Evolutionary conservation across 1,140 invertebrate genomes (phyloP).

Genomic region (Bombus superbus): DNA sequence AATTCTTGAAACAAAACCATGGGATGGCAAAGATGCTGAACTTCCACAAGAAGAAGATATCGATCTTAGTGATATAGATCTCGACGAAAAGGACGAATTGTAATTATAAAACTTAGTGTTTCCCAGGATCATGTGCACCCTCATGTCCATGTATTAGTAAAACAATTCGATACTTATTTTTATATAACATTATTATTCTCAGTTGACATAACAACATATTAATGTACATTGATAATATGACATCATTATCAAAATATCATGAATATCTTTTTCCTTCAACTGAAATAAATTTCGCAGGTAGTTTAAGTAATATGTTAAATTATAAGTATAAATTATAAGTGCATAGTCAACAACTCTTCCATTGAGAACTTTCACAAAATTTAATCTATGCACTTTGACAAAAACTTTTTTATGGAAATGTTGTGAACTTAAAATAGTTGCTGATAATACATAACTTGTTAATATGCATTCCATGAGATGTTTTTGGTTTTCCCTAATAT

Average conservation of each 20-base stretch:
- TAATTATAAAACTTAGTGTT: conserved; percentile 81
- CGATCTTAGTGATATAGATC: conserved; percentile 94
- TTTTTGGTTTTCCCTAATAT: conserved; percentile 42
- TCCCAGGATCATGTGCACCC: conserved; percentile 37
- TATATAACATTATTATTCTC: conserved; percentile 52
- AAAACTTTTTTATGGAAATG: conserved; percentile 46
- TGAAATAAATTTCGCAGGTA: conserved; percentile 49
- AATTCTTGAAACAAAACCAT: conserved; percentile 89
- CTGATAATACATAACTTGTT: conserved; percentile 5
- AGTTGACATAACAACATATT: conserved; percentile 16
- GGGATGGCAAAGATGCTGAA: conserved; percentile 99
- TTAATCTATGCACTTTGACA: conserved; percentile 6
- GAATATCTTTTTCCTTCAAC: conserved; percentile 31
- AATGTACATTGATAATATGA: conserved; percentile 33
- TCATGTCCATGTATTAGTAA: conserved; percentile 40
- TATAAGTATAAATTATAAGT: conserved; percentile 15
- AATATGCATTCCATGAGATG: conserved; percentile 22
- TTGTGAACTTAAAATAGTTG: conserved; percentile 44
- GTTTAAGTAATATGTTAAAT: conserved; percentile 30
- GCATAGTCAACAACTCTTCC: conserved; percentile 51
- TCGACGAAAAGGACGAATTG: conserved; percentile 94
- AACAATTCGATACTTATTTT: conserved; percentile 39
- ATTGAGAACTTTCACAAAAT: conserved; percentile 45
- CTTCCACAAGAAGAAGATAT: conserved; percentile 95
- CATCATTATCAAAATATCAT: neutral